Evolutionary conservation across 37 sponge, comb jelly and placozoan species (phyloP).

Genomic region (Aphrocallistes beatrix): DNA sequence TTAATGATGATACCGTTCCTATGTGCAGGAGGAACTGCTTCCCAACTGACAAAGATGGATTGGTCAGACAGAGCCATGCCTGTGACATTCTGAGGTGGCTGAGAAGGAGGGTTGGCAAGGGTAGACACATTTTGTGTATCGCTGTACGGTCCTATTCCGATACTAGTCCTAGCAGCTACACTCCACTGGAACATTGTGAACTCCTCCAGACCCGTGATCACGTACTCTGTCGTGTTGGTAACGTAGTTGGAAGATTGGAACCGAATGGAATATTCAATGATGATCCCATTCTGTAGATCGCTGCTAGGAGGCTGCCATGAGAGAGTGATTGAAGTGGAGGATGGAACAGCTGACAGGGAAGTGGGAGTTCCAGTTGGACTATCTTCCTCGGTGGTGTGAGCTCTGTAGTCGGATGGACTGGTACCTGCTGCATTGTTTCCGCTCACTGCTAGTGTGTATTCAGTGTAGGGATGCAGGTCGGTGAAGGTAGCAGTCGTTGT

Average conservation of each 20-base stretch:
- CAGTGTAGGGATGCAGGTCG: neutral
- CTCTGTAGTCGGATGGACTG: neutral
- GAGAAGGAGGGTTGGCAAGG: neutral
- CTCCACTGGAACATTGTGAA: neutral
- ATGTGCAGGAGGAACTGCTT: neutral
- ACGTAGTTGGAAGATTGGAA: neutral
- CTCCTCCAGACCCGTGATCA: neutral
- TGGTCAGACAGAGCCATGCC: neutral
- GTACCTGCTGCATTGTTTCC: neutral
- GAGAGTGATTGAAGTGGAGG: neutral
- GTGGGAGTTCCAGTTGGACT: neutral
- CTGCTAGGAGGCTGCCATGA: neutral
- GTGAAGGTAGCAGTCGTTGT: neutral
- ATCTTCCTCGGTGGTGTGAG: neutral
- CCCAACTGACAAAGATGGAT: neutral
- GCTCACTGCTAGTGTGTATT: neutral
- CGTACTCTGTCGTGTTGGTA: neutral
- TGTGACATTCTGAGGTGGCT: neutral
- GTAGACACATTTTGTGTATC: neutral
- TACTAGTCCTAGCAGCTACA: neutral
- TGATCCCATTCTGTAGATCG: neutral
- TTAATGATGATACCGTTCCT: neutral
- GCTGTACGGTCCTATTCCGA: neutral
- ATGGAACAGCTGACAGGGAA: neutral
- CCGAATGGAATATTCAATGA: neutral